Conservation (phyloP, 2,888 invertebrate species). For the Notodonta ziczac region DNA sequence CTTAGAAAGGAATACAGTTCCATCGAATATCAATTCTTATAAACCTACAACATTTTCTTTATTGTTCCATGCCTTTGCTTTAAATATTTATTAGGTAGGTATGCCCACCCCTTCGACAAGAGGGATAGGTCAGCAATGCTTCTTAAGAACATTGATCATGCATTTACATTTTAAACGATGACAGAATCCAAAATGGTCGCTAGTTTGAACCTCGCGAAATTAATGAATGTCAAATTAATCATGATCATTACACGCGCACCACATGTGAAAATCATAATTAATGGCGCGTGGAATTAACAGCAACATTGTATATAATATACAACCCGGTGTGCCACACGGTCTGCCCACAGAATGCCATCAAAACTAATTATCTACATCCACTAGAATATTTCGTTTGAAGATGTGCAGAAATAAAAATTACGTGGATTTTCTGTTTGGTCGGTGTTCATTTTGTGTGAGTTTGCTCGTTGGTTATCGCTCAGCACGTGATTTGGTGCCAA, state of each 20-base stretch:
- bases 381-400: conserved; percentile 20
- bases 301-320: conserved; percentile 26
- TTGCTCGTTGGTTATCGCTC: background rate
- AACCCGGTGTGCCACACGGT: background rate
- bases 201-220: conserved; percentile 18
- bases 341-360: conserved; percentile 28
- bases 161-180: background rate
- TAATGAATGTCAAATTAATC: conserved; percentile 25
- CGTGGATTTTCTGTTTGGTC: conserved; percentile 1
- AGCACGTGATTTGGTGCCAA: too few relatives aligned
- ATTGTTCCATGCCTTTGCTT: too few relatives aligned
- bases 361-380: conserved; percentile 32
- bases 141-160: background rate
- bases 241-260: conserved; percentile 21
- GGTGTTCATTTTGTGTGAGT: background rate
- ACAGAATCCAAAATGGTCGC: conserved; percentile 6
- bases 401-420: conserved; percentile 16
- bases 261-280: conserved; percentile 23
- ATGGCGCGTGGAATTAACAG: conserved; percentile 28
- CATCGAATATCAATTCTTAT: too few relatives aligned
- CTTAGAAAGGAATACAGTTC: too few relatives aligned
- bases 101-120: background rate
- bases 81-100: too few relatives aligned
- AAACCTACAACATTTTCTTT: too few relatives aligned
- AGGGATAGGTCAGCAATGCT: background rate